Percentiles rank a stretch among this genome's conserved stretches.
These are phyloP conservation scores for Scaptomyza cyrtandrae DNA, from an alignment of 2,888 invertebrate species.

Conservation along the genomic window DNA sequence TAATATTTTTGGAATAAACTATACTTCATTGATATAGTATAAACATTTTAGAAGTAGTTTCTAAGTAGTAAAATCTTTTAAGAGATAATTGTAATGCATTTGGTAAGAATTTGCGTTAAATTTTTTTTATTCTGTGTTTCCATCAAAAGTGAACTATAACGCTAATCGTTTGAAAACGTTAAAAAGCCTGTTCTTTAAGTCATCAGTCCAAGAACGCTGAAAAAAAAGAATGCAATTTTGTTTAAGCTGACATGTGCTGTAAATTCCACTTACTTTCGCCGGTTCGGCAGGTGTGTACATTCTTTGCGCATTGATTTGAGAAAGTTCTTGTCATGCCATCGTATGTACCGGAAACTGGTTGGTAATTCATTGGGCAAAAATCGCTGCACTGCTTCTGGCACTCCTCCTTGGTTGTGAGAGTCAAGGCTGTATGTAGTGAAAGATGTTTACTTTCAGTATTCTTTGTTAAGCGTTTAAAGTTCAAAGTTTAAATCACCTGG, in stretches of 20 bases:
- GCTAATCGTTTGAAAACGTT: background rate
- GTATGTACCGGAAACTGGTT: slow-evolving; percentile 46
- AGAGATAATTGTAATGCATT: no score
- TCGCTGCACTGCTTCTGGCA: slow-evolving; percentile 51
- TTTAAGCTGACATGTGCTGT: background rate
- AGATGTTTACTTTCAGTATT: background rate
- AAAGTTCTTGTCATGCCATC: slow-evolving; percentile 43
- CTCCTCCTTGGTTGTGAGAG: slow-evolving; percentile 40
- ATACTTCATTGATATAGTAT: no score
- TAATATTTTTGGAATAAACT: background rate
- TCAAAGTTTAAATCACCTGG: slow-evolving; percentile 39
- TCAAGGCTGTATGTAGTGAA: slow-evolving; percentile 38
- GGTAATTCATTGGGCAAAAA: slow-evolving; percentile 28
- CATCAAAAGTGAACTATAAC: background rate
- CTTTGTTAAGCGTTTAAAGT: no score
- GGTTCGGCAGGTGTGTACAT: slow-evolving; percentile 48
- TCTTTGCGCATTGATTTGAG: slow-evolving; percentile 49
- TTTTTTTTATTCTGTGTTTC: no score
- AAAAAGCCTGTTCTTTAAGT: background rate
- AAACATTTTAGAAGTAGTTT: background rate
- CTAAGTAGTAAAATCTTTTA: no score
- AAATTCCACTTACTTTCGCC: slow-evolving; percentile 59
- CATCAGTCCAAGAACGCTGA: slow-evolving; percentile 46
- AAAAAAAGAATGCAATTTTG: background rate
- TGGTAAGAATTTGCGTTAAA: background rate